A percentile compares a stretch with the other conserved stretches of the same genome.
phyloP scores from a whole-genome alignment of 2,888 invertebrate genomes.

The Patella caerulea region DNA sequence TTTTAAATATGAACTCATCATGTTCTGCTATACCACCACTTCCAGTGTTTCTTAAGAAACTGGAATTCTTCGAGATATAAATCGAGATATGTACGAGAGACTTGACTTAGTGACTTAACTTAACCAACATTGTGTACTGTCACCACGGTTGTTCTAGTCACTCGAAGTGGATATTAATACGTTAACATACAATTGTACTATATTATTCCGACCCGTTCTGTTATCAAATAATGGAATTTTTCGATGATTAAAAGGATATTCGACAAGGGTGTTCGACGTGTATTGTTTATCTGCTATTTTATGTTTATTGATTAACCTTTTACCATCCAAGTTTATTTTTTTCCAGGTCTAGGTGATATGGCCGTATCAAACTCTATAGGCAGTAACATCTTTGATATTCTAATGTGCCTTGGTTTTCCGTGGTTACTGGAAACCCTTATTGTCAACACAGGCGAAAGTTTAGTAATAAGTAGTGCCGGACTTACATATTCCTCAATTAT shows the following conservation, averaged over 20 bases:
- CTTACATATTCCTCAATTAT: conserved; percentile 87
- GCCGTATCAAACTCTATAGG: conserved; percentile 69
- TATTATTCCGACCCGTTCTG: no score
- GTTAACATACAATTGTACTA: no score
- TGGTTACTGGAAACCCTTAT: conserved; percentile 63
- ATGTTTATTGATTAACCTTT: background rate
- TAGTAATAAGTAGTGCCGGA: conserved; percentile 83
- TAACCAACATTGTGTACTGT: no score
- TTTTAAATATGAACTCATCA: no score
- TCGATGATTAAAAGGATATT: background rate
- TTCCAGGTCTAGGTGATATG: conserved; percentile 68
- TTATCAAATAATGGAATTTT: no score
- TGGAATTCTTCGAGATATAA: no score
- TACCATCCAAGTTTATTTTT: background rate
- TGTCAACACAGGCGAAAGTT: conserved; percentile 76
- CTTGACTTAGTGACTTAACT: no score
- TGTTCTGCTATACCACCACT: no score
- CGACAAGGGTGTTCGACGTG: background rate
- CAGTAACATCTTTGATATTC: conserved; percentile 70
- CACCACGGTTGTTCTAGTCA: no score
- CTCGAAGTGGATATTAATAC: no score
- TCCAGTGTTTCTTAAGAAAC: no score
- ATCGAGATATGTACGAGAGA: no score
- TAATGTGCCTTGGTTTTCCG: conserved; percentile 68
- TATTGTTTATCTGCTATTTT: background rate